Percentiles rank a stretch among this genome's conserved stretches.
phyloP scores from a whole-genome alignment of 2,888 invertebrate species.

The Lasioglossum villosulum region DNA sequence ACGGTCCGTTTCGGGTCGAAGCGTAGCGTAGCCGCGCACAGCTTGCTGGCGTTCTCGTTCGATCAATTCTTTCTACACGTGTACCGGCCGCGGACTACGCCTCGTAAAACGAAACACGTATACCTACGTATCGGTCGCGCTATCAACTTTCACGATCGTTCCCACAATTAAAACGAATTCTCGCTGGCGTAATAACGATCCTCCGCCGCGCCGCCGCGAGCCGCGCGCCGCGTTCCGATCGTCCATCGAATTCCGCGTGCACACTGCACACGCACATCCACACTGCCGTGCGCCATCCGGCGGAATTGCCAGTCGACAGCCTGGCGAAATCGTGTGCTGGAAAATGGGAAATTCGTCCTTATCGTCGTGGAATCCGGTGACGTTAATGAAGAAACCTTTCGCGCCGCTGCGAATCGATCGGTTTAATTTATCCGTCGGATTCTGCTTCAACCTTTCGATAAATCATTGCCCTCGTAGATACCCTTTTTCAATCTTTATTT shows the following conservation, averaged over 20 bases:
- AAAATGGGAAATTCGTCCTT: slow-evolving; percentile 20
- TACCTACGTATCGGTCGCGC: slow-evolving; percentile 32
- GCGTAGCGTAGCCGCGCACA: neutral
- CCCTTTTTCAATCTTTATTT: neutral
- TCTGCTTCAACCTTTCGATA: neutral
- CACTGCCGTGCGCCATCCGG: neutral
- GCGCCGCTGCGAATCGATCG: neutral
- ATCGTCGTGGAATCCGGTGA: slow-evolving; percentile 8
- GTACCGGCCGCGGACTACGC: slow-evolving; percentile 45
- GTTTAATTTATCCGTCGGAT: neutral
- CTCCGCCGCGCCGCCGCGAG: neutral
- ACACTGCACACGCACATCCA: neutral
- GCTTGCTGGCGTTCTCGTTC: slow-evolving; percentile 23
- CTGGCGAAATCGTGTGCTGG: slow-evolving; percentile 11
- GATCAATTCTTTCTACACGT: slow-evolving; percentile 47
- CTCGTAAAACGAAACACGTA: slow-evolving; percentile 33
- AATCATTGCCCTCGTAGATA: neutral
- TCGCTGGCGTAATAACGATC: slow-evolving; percentile 49
- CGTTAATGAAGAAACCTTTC: slow-evolving; percentile 26
- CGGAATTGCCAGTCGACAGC: slow-evolving; percentile 19
- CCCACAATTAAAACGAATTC: slow-evolving; percentile 57
- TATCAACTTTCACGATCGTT: slow-evolving; percentile 53
- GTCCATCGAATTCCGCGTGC: slow-evolving; percentile 31
- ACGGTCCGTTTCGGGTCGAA: neutral
- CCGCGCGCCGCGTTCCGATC: neutral